A percentile compares a stretch with the other conserved stretches of the same genome.
phyloP scores from a whole-genome alignment of 2,113 vertebrate genomes.

The Penelope pileata region DNA sequence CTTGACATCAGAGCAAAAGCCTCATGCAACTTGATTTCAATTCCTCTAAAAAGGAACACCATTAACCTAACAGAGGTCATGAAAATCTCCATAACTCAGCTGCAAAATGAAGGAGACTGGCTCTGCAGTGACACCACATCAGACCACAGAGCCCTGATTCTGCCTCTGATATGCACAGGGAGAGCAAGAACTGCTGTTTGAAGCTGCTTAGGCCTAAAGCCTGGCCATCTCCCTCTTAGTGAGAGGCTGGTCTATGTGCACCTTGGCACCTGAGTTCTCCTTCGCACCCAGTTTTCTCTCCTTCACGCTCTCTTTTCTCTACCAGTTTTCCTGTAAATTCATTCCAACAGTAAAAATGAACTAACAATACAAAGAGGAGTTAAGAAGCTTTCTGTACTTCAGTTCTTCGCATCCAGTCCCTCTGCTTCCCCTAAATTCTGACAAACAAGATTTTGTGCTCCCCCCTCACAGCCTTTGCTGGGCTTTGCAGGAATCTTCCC shows the following conservation, averaged over 20 bases:
- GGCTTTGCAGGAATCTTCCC: not conserved
- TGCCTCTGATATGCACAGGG: not conserved
- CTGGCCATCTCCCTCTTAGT: not conserved
- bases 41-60: not conserved
- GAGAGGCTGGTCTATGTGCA: not conserved
- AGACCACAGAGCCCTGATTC: not conserved
- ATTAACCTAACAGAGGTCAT: not conserved
- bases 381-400: not conserved
- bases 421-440: not conserved
- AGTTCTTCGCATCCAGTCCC: not conserved
- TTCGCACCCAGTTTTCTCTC: not conserved
- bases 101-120: not conserved
- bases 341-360: not conserved
- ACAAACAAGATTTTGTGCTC: not conserved
- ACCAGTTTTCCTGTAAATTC: not conserved
- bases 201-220: not conserved
- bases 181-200: fast-evolving
- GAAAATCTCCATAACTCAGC: not conserved
- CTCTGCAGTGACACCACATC: not conserved
- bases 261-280: not conserved
- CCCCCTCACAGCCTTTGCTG: not conserved
- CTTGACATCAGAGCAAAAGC: not conserved
- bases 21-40: not conserved
- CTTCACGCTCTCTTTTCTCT: too few relatives aligned
- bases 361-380: not conserved